phyloP scores from a whole-genome alignment of 2,113 vertebrate species.

The Merops nubicus region DNA sequence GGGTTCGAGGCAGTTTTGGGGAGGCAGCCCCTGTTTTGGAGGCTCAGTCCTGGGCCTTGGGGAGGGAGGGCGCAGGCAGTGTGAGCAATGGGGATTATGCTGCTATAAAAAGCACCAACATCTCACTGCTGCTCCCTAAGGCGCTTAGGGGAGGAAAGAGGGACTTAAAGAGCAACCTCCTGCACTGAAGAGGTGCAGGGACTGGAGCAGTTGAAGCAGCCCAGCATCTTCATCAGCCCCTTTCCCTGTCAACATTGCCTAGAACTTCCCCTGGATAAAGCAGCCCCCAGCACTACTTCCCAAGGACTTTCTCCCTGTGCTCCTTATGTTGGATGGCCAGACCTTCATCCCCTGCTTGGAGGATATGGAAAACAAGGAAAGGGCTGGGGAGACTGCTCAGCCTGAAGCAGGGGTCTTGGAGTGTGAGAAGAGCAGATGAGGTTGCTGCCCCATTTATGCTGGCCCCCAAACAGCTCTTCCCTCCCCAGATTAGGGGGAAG shows the following conservation, averaged over 20 bases:
- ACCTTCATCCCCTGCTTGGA: not conserved
- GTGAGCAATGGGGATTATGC: constrained; percentile 8
- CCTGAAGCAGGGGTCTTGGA: not conserved
- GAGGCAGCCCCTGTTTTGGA: not conserved
- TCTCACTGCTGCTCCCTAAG: not conserved
- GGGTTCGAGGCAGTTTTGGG: not conserved
- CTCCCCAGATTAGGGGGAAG: not conserved
- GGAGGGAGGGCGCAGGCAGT: not conserved
- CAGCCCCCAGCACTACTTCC: not conserved
- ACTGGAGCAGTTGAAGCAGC: not conserved
- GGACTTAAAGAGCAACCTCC: constrained; percentile 27
- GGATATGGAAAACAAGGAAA: not conserved
- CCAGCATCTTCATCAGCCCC: not conserved
- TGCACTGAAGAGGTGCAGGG: not conserved
- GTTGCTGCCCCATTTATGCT: not conserved
- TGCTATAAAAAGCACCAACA: constrained; percentile 54
- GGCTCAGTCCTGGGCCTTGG: not conserved
- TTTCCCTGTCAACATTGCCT: not conserved
- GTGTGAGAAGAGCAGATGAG: not conserved
- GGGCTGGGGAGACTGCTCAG: not conserved
- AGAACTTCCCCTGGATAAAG: not conserved
- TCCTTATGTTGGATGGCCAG: not conserved
- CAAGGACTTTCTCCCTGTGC: not conserved
- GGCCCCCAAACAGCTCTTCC: not conserved
- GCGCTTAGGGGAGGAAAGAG: constrained; percentile 50